Evolutionary conservation across 2,113 vertebrate genomes (phyloP).

Genomic region (Micronisus gabar): DNA sequence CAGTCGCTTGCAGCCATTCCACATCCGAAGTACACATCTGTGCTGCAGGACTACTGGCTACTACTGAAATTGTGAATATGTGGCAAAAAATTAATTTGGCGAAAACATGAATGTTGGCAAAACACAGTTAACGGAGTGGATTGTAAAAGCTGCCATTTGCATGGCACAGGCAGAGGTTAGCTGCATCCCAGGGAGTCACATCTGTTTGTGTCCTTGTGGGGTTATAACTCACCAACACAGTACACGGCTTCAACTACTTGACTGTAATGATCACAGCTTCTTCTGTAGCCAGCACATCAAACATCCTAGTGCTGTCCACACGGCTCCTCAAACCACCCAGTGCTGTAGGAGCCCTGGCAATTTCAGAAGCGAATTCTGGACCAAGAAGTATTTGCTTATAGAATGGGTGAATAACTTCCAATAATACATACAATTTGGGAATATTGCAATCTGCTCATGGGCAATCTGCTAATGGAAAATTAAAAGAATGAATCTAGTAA

Average conservation of each 20-base stretch:
- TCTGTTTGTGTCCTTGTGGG: background rate
- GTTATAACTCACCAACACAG: background rate
- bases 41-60: background rate
- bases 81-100: constrained; percentile 18
- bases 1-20: background rate
- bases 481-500: constrained; percentile 30
- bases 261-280: background rate
- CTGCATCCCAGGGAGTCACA: background rate
- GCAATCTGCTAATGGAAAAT: constrained; percentile 49
- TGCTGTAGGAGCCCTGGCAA: background rate
- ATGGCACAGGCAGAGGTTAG: background rate
- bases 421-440: constrained; percentile 8
- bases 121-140: background rate
- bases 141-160: background rate
- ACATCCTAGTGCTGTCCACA: background rate
- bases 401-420: constrained; percentile 41
- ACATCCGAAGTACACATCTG: background rate
- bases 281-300: background rate
- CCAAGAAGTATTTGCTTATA: constrained; percentile 3
- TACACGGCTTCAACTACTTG: background rate
- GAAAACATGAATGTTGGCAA: background rate
- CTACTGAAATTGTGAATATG: background rate
- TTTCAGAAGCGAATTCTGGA: constrained; percentile 13
- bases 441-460: constrained; percentile 38
- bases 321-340: background rate